Evolutionary conservation across 2,888 invertebrate genomes (phyloP), one percentile per base, ranked within the genome.

Genomic region (Scaptomyza polygonia): DNA sequence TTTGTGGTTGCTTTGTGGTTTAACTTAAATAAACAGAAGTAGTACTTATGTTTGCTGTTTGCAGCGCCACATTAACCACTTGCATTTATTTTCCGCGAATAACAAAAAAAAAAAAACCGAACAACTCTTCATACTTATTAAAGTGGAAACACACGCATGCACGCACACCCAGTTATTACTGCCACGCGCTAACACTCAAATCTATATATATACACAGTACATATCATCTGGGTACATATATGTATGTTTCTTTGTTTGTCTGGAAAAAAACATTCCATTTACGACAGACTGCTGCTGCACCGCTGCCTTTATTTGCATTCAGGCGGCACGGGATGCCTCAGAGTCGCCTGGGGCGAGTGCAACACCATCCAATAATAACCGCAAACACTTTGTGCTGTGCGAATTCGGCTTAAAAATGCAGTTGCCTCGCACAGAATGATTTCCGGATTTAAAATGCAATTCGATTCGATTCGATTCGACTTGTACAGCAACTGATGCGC

Each of bases 231-330:
- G n/a, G n/a, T n/a, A n/a, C n/a, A n/a, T n/a, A 16, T 4, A 12
- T 29, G 0, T 27, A 2, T 14, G 11, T 44, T 48, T 25, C 2
- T 11, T 3, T 29, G 12, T 16, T 30, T 25, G 12, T 6, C n/a
- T 29, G 34, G 3, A 29, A 5, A 5, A n/a, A 11, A 39, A 18
- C 18, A 49, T 53, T 47, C 25, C 52, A 43, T 53, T 61, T 42
- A n/a, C 45, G 21, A 52, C 8, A n/a, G n/a, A 6, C 29, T 29
- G 67, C n/a, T 52, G 27, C 43, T 27, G 42, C 42, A 32, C 55
- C 57, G 47, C 8, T 32, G 32, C 16, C 16, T 16, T 39, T 39
- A 39, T 62, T 68, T 39, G 61, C 47, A 45, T 53, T 48, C 45
- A 43, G 55, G 55, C 51, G 42, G 4, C 16, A 39, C 16, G 39